Evolutionary conservation across 2,888 invertebrate species (phyloP).

Genomic region (Catocala nupta): DNA sequence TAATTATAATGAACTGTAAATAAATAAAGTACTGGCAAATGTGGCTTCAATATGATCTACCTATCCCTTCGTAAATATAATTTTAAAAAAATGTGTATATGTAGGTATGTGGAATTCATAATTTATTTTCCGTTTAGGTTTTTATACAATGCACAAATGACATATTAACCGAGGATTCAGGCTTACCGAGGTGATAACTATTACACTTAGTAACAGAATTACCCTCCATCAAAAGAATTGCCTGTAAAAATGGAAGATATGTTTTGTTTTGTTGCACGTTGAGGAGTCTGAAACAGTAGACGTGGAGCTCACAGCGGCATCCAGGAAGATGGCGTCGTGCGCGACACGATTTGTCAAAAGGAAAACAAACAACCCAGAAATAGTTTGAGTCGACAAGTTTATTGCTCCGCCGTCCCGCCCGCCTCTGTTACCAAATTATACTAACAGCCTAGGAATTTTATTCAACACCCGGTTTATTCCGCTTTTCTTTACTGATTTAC

Average conservation of each 20-base stretch:
- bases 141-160: no score
- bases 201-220: no score
- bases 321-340: slow-evolving; percentile 76
- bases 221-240: no score
- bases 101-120: no score
- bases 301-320: slow-evolving; percentile 48
- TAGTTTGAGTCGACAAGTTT: slow-evolving; percentile 85
- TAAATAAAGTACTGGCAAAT: no score
- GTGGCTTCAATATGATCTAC: no score
- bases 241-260: neutral
- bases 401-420: slow-evolving; percentile 64
- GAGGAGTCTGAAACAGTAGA: slow-evolving; percentile 34
- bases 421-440: slow-evolving; percentile 67
- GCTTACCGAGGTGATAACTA: no score
- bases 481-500: slow-evolving; percentile 59
- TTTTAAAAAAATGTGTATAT: no score
- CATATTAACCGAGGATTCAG: no score
- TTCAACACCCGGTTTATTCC: slow-evolving; percentile 62
- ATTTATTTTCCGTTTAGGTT: no score
- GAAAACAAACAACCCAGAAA: slow-evolving; percentile 83
- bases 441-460: slow-evolving; percentile 66
- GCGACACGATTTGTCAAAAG: slow-evolving; percentile 83
- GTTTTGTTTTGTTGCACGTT: neutral
- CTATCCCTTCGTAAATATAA: no score
- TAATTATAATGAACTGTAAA: no score